Evolutionary conservation across 2,113 vertebrate species (phyloP).

Genomic region (Myotis davidii): DNA sequence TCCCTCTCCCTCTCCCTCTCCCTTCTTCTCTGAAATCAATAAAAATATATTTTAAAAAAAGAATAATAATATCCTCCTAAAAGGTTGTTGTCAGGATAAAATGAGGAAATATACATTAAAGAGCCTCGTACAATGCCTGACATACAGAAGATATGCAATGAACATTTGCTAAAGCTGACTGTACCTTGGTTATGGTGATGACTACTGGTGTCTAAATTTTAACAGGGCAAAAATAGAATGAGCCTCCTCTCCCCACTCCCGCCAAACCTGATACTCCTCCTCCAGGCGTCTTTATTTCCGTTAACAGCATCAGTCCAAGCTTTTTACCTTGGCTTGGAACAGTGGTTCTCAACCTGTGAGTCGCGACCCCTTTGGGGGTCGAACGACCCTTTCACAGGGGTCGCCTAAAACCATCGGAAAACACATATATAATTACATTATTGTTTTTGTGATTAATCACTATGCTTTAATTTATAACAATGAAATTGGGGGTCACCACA

Average conservation of each 20-base stretch:
- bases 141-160: not conserved
- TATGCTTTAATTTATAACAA: no score
- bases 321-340: conserved; percentile 22
- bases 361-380: no score
- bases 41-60: no score
- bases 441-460: no score
- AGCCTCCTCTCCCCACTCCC: not conserved
- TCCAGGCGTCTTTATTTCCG: not conserved
- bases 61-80: not conserved
- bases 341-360: no score
- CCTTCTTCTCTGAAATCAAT: no score
- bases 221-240: not conserved
- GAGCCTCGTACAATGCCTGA: not conserved
- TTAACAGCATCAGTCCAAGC: not conserved
- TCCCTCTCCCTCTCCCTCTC: no score
- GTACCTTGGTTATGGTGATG: not conserved
- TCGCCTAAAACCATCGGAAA: no score
- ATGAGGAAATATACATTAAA: not conserved
- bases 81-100: not conserved
- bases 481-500: no score
- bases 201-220: not conserved
- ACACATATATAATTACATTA: no score
- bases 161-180: not conserved
- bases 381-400: no score
- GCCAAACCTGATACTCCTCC: not conserved